These are phyloP conservation scores for Tarsius wallacei DNA, from an alignment of 2,797 vertebrate species.

Conservation along the genomic window DNA sequence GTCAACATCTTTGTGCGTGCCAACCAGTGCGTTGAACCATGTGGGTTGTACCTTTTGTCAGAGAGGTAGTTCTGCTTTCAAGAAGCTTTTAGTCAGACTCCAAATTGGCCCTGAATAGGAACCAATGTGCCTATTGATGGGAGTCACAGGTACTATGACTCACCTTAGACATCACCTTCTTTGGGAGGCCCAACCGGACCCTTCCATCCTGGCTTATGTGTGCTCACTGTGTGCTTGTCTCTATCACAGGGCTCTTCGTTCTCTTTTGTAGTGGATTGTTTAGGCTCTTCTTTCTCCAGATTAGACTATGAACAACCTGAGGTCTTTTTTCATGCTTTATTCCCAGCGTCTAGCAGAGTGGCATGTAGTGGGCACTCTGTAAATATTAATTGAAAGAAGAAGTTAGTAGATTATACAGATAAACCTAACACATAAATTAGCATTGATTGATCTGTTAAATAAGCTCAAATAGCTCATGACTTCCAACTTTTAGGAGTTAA, in stretches of 20 bases:
- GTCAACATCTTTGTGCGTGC: neutral
- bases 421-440: neutral
- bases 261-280: neutral
- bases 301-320: neutral
- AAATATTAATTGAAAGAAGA: slow-evolving; percentile 50
- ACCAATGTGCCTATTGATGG: neutral
- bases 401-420: neutral
- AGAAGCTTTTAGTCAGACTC: neutral
- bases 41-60: neutral
- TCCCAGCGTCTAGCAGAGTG: neutral
- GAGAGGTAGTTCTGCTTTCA: slow-evolving; percentile 57
- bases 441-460: neutral
- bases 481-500: slow-evolving; percentile 1
- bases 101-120: neutral
- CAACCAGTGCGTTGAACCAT: neutral
- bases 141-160: neutral
- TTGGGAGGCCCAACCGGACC: neutral
- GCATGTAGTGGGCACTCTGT: neutral
- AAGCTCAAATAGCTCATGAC: neutral
- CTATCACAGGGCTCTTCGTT: neutral
- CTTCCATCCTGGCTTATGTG: neutral
- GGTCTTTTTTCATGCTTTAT: neutral
- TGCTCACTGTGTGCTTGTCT: neutral
- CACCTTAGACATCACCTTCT: neutral
- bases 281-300: neutral